Conservation (phyloP, 2,888 invertebrate species). For the Sarcophaga carnaria region DNA sequence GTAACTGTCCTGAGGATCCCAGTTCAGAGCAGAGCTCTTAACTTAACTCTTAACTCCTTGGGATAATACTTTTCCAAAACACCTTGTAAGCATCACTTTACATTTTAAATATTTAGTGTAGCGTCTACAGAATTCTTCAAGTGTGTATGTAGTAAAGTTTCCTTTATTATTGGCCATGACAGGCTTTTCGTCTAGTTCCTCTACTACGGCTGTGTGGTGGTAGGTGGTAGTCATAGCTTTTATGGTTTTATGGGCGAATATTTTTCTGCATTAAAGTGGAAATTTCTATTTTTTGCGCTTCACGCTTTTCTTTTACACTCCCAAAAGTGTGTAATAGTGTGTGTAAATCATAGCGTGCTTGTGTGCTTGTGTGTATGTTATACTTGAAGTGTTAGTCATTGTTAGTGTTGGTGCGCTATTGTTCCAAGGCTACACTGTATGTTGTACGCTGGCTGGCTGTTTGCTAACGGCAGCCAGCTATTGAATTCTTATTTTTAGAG, state of each 20-base stretch:
- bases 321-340: background rate
- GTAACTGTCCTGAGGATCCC: too few relatives aligned
- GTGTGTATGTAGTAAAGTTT: too few relatives aligned
- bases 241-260: constrained; percentile 28
- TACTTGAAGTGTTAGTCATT: background rate
- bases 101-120: too few relatives aligned
- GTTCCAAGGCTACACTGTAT: constrained; percentile 12
- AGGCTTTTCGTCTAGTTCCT: constrained; percentile 15
- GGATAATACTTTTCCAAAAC: too few relatives aligned
- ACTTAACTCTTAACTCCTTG: too few relatives aligned
- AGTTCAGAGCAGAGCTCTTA: too few relatives aligned
- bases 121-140: too few relatives aligned
- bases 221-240: background rate
- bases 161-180: background rate
- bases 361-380: background rate
- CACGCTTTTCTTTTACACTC: constrained; percentile 7
- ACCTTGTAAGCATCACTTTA: too few relatives aligned
- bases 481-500: constrained; percentile 29
- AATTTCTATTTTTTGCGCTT: constrained; percentile 61
- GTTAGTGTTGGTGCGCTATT: background rate
- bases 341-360: background rate
- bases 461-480: background rate
- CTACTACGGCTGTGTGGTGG: constrained; percentile 24
- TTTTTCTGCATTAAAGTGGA: constrained; percentile 48
- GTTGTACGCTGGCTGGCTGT: background rate